Percentiles rank a stretch among this genome's conserved stretches.
phyloP scores from a whole-genome alignment of 2,113 vertebrate genomes.

The Sus scrofa region T2T-Sscrofa CM000814.6:77275001-77275500 shows the following conservation, averaged over 20 bases:
- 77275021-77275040: background rate
- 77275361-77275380: background rate
- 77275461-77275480: background rate
- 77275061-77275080: background rate
- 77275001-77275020: background rate
- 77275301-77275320: background rate
- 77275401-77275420: background rate
- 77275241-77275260: background rate
- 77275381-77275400: background rate
- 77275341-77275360: background rate
- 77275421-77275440: background rate
- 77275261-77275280: background rate
- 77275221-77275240: background rate
- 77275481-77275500: background rate
- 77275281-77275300: background rate
- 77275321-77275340: background rate
- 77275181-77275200: background rate
- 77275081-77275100: background rate
- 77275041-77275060: background rate
- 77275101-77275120: background rate
- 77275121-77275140: background rate
- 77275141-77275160: background rate
- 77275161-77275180: background rate
- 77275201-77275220: conserved; percentile 6
- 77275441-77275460: background rate